phyloP scores from a whole-genome alignment of 2,113 vertebrate genomes.

The Okapia johnstoni region DNA sequence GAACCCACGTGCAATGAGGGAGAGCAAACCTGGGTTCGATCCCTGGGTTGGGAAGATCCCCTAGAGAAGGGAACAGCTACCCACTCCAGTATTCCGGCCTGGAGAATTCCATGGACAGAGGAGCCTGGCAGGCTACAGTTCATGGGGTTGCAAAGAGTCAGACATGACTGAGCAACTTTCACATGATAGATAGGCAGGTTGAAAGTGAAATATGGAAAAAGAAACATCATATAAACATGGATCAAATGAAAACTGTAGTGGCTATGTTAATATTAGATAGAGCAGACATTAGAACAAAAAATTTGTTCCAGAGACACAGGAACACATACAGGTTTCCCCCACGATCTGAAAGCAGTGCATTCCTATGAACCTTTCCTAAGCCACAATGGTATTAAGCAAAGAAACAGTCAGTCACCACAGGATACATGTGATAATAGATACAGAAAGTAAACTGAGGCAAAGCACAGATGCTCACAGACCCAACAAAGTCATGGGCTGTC shows the following conservation, averaged over 20 bases:
- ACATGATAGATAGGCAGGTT: neutral
- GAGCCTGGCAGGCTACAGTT: neutral
- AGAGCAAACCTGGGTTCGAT: neutral
- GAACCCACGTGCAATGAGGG: accelerated
- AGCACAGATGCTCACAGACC: neutral
- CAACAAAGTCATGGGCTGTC: accelerated
- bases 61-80: neutral
- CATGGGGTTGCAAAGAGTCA: neutral
- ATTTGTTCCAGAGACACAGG: neutral
- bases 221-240: neutral
- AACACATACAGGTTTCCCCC: neutral
- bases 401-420: neutral
- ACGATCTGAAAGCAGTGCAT: neutral
- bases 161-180: neutral
- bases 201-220: neutral
- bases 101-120: neutral
- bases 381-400: neutral
- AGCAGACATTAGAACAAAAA: neutral
- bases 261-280: neutral
- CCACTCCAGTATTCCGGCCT: neutral
- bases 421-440: neutral
- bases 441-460: neutral
- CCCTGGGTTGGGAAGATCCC: neutral
- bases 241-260: neutral
- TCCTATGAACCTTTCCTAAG: neutral